A percentile compares a stretch with the other conserved stretches of the same genome.
phyloP scores from a whole-genome alignment of 2,888 invertebrate species.

The Phymatocera aterrima region DNA sequence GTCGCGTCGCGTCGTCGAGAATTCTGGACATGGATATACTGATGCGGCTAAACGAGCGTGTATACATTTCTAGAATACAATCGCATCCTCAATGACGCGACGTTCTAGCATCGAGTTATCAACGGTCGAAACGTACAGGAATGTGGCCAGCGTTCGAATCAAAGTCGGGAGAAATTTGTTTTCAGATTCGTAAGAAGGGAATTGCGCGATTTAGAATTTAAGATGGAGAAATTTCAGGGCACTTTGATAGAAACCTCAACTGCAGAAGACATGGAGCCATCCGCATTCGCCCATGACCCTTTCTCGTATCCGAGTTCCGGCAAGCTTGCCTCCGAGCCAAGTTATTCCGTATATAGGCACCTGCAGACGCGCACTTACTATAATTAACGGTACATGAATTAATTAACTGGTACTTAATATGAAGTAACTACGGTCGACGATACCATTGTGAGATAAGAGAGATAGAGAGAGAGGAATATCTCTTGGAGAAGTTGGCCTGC shows the following conservation, averaged over 20 bases:
- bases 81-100: no score
- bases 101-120: no score
- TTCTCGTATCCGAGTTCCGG: neutral
- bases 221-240: no score
- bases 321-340: conserved; percentile 10
- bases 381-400: conserved; percentile 64
- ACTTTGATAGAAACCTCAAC: neutral
- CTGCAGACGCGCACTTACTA: conserved; percentile 46
- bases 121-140: no score
- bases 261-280: conserved; percentile 1
- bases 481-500: conserved; percentile 35
- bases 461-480: neutral
- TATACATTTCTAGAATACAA: no score
- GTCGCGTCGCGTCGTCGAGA: conserved; percentile 5
- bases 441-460: neutral
- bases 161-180: no score
- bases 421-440: conserved; percentile 61
- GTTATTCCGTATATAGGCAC: neutral
- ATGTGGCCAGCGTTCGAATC: no score
- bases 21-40: neutral
- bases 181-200: no score
- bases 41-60: no score
- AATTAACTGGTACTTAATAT: conserved; percentile 69
- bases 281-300: no score
- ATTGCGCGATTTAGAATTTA: no score